phyloP scores from a whole-genome alignment of 2,888 invertebrate species.

The Nemurella pictetii region DNA sequence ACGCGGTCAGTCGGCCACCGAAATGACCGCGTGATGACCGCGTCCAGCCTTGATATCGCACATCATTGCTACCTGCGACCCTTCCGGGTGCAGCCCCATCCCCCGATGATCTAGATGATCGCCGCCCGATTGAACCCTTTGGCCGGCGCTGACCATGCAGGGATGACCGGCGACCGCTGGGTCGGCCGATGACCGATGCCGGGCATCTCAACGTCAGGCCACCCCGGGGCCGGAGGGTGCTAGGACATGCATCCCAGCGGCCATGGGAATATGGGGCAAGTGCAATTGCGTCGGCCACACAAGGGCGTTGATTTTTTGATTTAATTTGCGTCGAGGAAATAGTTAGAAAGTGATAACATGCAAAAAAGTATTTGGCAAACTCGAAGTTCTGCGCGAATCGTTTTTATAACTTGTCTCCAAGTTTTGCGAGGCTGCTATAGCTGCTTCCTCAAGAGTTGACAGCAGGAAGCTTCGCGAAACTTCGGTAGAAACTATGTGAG shows the following conservation, averaged over 20 bases:
- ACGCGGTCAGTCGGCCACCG: not conserved
- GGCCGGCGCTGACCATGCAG: not conserved
- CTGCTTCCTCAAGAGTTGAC: too few relatives aligned
- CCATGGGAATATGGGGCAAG: not conserved
- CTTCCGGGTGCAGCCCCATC: conserved; percentile 18
- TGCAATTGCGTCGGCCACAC: too few relatives aligned
- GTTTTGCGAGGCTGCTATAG: too few relatives aligned
- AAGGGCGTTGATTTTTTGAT: too few relatives aligned
- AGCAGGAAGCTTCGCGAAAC: too few relatives aligned
- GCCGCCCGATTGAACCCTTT: conserved; percentile 22
- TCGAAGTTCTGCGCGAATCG: too few relatives aligned
- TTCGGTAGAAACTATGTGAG: too few relatives aligned
- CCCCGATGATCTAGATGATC: conserved; percentile 24
- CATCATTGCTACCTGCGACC: conserved; percentile 8
- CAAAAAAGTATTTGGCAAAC: too few relatives aligned
- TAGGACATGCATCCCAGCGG: not conserved
- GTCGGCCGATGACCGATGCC: not conserved
- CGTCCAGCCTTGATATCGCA: not conserved
- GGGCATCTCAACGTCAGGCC: not conserved
- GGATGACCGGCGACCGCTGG: conserved; percentile 1
- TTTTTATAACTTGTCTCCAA: too few relatives aligned
- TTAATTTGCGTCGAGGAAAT: too few relatives aligned
- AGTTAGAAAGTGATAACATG: too few relatives aligned
- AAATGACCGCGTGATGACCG: not conserved
- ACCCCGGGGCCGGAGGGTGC: too few relatives aligned